phyloP scores from a whole-genome alignment of 2,888 invertebrate genomes.

The Drosophila helvetica region DNA sequence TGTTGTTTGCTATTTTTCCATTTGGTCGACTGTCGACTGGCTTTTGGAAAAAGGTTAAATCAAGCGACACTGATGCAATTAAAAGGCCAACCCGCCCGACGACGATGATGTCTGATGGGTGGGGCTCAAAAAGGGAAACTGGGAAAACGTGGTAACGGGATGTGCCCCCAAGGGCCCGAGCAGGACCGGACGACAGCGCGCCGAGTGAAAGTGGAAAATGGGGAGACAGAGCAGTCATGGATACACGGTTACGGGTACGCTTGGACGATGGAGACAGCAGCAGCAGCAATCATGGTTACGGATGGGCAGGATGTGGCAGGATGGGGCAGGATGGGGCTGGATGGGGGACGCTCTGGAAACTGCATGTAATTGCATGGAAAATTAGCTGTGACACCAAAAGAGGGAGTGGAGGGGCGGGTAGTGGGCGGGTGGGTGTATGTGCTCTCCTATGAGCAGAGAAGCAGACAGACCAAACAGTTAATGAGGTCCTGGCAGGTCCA shows the following conservation, averaged over 20 bases:
- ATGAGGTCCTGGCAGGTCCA: constrained; percentile 21
- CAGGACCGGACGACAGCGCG: constrained; percentile 5
- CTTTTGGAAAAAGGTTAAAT: constrained; percentile 65
- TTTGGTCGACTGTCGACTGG: constrained; percentile 54
- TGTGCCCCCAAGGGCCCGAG: constrained; percentile 31
- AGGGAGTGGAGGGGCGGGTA: neutral
- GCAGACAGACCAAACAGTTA: constrained; percentile 14
- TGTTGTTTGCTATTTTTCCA: constrained; percentile 29
- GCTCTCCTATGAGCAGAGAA: neutral
- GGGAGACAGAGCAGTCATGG: constrained; percentile 12
- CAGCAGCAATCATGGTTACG: neutral
- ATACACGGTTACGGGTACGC: neutral
- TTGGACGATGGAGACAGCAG: neutral
- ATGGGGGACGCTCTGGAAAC: constrained; percentile 23
- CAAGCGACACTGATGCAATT: constrained; percentile 75
- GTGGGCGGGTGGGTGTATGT: too few relatives aligned
- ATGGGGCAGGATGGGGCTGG: neutral
- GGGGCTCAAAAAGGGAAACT: constrained; percentile 20
- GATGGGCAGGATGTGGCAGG: neutral
- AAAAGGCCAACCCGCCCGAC: constrained; percentile 45
- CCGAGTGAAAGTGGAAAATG: constrained; percentile 28
- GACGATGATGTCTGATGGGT: neutral
- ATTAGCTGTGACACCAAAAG: constrained; percentile 55
- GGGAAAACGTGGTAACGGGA: constrained; percentile 3
- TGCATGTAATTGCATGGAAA: constrained; percentile 72